phyloP scores from a whole-genome alignment of 2,888 invertebrate genomes.

The Pristionchus fissidentatus region DNA sequence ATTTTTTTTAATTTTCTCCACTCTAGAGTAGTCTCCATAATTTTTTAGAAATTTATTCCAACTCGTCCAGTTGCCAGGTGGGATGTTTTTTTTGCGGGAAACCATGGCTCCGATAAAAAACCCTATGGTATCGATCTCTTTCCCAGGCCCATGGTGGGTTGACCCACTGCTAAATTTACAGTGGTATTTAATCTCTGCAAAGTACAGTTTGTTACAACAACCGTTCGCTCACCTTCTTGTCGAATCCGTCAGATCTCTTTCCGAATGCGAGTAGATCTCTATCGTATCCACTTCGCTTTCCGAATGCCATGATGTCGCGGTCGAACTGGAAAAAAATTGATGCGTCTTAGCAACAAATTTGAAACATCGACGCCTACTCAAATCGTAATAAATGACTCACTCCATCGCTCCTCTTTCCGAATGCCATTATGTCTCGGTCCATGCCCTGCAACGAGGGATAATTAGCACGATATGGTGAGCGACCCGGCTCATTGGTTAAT shows the following conservation, averaged over 20 bases:
- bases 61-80: too few relatives aligned
- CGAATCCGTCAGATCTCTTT: slow-evolving; percentile 49
- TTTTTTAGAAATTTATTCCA: too few relatives aligned
- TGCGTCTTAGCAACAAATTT: neutral
- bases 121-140: neutral
- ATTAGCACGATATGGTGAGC: neutral
- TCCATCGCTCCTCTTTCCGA: slow-evolving; percentile 57
- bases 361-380: neutral
- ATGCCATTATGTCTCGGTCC: slow-evolving; percentile 60
- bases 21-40: neutral
- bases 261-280: slow-evolving; percentile 50
- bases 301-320: slow-evolving; percentile 58
- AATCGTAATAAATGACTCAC: slow-evolving; percentile 20
- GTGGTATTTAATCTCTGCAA: neutral
- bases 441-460: slow-evolving; percentile 49
- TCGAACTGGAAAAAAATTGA: slow-evolving; percentile 50
- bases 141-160: too few relatives aligned
- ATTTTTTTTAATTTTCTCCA: too few relatives aligned
- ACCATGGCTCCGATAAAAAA: neutral
- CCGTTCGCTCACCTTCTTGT: slow-evolving; percentile 18
- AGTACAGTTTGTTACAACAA: too few relatives aligned
- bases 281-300: slow-evolving; percentile 51
- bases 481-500: neutral
- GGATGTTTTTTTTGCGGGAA: too few relatives aligned
- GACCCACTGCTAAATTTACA: too few relatives aligned